Percentiles rank a stretch among this genome's conserved stretches.
These are phyloP conservation scores for Callocephalon fimbriatum DNA, from an alignment of 2,113 vertebrate species.

Conservation along the genomic window DNA sequence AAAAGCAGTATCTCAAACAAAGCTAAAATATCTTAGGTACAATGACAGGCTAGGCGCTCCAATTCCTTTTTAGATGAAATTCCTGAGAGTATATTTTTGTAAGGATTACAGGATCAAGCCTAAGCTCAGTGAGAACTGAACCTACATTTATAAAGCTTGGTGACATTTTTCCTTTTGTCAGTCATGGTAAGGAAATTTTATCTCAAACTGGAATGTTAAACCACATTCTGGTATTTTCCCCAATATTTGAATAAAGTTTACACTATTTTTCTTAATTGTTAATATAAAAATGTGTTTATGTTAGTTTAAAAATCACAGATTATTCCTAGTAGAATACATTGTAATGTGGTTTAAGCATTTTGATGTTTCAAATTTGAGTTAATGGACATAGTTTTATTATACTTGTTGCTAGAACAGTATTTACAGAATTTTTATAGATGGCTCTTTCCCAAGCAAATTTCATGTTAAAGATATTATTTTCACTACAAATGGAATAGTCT, in stretches of 20 bases:
- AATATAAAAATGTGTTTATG: neutral
- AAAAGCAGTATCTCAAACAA: slow-evolving; percentile 7
- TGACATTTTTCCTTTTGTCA: neutral
- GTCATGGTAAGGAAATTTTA: neutral
- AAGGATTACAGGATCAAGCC: neutral
- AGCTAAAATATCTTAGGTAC: neutral
- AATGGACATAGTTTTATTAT: neutral
- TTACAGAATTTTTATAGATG: neutral
- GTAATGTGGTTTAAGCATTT: neutral
- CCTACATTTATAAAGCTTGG: neutral
- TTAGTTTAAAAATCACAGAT: neutral
- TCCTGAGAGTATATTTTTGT: neutral
- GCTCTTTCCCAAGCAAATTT: neutral
- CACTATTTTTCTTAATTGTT: neutral
- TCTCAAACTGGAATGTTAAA: neutral
- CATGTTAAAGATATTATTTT: neutral
- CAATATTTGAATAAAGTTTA: neutral
- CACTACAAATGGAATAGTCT: neutral
- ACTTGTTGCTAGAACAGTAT: neutral
- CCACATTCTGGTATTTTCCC: neutral
- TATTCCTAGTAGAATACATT: neutral
- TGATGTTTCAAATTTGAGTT: neutral
- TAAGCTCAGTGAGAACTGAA: neutral
- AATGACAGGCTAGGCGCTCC: neutral
- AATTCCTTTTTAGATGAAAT: neutral